These are phyloP conservation scores for Latheticus oryzae DNA, from an alignment of 2,888 invertebrate genomes.

Conservation along the genomic window DNA sequence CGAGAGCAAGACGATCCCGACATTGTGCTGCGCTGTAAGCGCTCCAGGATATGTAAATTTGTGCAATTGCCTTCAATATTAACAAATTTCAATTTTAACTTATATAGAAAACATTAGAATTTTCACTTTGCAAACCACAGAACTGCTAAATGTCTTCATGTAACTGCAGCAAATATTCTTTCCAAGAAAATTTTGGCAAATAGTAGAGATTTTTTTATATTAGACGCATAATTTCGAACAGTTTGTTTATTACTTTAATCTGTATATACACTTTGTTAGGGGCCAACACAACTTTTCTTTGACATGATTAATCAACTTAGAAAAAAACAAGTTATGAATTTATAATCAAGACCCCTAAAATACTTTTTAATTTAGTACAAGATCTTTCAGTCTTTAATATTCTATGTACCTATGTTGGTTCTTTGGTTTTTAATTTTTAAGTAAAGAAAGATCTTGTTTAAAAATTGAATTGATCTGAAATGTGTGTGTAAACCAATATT, in stretches of 20 bases:
- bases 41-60: conserved; percentile 21
- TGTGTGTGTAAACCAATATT: too few species aligned
- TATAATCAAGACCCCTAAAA: too few species aligned
- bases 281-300: too few species aligned
- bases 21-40: conserved; percentile 19
- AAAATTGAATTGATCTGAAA: conserved; percentile 12
- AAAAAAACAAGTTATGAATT: too few species aligned
- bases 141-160: conserved; percentile 18
- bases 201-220: too few species aligned
- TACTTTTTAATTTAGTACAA: too few species aligned
- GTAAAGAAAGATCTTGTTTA: conserved; percentile 24
- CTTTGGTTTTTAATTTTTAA: conserved; percentile 13
- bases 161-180: too few species aligned
- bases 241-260: too few species aligned
- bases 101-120: conserved; percentile 20
- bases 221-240: too few species aligned
- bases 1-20: conserved; percentile 30
- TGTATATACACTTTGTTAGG: too few species aligned
- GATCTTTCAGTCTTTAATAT: conserved; percentile 18
- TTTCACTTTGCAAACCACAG: conserved; percentile 14
- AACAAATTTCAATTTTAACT: conserved; percentile 26
- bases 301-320: too few species aligned
- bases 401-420: conserved; percentile 16
- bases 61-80: conserved; percentile 24
- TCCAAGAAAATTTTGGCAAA: too few species aligned